Evolutionary conservation across 2,113 vertebrate genomes (phyloP).

Genomic region (Emydocephalus ijimae): DNA sequence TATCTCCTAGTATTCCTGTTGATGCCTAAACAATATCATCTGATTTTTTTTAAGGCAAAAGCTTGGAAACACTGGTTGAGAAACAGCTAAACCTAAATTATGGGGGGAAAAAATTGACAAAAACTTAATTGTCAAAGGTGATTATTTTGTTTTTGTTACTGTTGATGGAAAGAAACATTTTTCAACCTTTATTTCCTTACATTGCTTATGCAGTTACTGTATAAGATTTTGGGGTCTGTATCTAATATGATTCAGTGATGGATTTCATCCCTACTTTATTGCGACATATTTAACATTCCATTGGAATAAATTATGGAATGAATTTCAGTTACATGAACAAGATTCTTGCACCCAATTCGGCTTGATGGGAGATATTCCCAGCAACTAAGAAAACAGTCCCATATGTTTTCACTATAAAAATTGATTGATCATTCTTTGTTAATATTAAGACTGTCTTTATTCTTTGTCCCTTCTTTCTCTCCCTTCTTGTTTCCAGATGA

Average conservation of each 20-base stretch:
- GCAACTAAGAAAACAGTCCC: not conserved
- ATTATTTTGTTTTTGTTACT: not conserved
- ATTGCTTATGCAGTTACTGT: not conserved
- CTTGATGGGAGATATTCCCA: not conserved
- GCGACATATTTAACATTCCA: not conserved
- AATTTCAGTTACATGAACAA: not conserved
- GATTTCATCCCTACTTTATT: not conserved
- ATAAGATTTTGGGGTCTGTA: not conserved
- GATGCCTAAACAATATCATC: not conserved
- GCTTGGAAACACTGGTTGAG: not conserved
- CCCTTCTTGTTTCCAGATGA: not conserved
- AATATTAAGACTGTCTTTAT: not conserved
- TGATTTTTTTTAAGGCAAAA: not conserved
- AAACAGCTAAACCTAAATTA: not conserved
- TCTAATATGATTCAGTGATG: not conserved
- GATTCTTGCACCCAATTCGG: not conserved
- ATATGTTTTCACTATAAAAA: not conserved
- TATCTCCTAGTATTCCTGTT: not conserved
- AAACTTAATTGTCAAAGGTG: not conserved
- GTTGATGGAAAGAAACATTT: not conserved
- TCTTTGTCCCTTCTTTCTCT: not conserved
- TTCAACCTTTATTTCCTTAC: not conserved
- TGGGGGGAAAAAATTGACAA: not conserved
- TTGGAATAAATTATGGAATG: not conserved
- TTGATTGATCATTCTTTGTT: not conserved